Base-by-base conservation (phyloP, 2,888 invertebrate genomes). In the Yponomeuta malinellus region DNA sequence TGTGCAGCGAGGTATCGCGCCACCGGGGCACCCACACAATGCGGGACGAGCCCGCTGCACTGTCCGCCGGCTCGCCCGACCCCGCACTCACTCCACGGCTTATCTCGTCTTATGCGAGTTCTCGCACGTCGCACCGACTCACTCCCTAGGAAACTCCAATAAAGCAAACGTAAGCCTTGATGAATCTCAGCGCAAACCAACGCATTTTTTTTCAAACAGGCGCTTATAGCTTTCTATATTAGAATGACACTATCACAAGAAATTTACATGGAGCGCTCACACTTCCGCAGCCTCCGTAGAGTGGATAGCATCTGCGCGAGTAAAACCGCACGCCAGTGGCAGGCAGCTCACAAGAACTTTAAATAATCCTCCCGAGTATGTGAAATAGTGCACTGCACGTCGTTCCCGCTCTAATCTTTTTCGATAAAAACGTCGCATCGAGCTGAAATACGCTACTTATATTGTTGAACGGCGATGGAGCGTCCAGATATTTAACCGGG, bases 1-100 rank as follows among this genome's bases (percentile, higher is more conserved):
- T 89, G 86, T 88, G 84, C 83, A 79, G 78, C 78, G 78, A 78
- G 81, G 81, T 84, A 87, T 84, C 84, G 81, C 78, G 77, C 79
- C 77, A 82, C 83, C 78, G 78, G 77, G 76, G 80, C 78, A 78
- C 82, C 80, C 77, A 71, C 75, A 84, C 82, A 82, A 84, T 80
- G 79, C 80, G 74, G 75, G 76, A 77, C 77, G 59, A 48, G 33
- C 23, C 43, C 9, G 43, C 37, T 29, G 65, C 73, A 8, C 74
- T 71, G 72, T 65, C 71, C 74, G 72, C 72, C 73, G 71, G 74
- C 43, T 43, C 43, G 43, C 43, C 43, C 43, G 23, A 48, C 68
- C 48, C 23, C 76, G 73, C 74, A 74, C 75, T 73, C 73, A 73
- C 64, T 31, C 29, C 23, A 31, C 64, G 64, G 75, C 75, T 78